Evolutionary conservation across 2,797 vertebrate species (phyloP).

Genomic region (Propithecus perrieri): DNA sequence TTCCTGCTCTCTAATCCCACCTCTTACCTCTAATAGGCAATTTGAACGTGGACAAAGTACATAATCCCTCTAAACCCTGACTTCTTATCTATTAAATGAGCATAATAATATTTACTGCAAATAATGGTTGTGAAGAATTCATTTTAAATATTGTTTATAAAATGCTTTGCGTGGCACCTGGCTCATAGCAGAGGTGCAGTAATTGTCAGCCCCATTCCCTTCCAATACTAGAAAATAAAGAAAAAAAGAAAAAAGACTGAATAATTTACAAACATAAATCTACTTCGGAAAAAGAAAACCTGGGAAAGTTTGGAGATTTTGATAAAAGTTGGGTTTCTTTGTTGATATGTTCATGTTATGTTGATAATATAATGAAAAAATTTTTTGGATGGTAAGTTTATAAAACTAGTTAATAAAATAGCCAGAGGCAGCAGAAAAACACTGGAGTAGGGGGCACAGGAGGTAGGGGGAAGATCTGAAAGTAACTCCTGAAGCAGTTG

Average conservation of each 20-base stretch:
- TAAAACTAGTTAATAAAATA: slow-evolving; percentile 26
- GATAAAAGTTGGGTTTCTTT: neutral
- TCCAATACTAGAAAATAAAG: neutral
- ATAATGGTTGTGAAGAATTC: neutral
- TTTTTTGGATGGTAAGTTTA: neutral
- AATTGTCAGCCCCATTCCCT: neutral
- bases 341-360: neutral
- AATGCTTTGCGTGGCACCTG: neutral
- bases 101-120: neutral
- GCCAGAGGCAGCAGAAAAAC: neutral
- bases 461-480: neutral
- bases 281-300: neutral
- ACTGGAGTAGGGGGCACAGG: neutral
- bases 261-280: slow-evolving; percentile 3
- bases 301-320: neutral
- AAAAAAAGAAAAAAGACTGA: neutral
- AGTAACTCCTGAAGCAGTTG: neutral
- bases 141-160: neutral
- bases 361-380: neutral
- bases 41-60: neutral
- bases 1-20: neutral
- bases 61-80: neutral
- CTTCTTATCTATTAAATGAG: neutral
- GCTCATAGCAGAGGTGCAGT: neutral
- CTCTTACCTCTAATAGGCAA: neutral